Evolutionary conservation across 2,113 vertebrate genomes (phyloP), one percentile per base, ranked within the genome.

Genomic region (Nycticebus coucang): DNA sequence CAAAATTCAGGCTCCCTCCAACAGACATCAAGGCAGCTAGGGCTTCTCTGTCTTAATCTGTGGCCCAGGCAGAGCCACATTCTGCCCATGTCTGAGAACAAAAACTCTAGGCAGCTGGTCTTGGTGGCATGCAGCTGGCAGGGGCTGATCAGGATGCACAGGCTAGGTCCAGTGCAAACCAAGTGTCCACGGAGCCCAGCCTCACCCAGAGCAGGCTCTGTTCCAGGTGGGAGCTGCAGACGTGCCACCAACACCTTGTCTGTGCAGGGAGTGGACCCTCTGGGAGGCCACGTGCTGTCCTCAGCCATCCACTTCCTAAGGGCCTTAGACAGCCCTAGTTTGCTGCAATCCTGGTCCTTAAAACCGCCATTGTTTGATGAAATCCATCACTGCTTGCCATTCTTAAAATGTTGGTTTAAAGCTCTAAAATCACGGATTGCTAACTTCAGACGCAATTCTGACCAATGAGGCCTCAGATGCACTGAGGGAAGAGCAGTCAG

Each of bases 101-200:
- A 62, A 95, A 81, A 50, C 91, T 77, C 93, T 45, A 96, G 98
- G 97, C 97, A 98, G 96, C 97, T 97, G 97, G 97, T 92, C 97
- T 96, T 96, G 60, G 60, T 71, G 88, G 97, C 53, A 89, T 95
- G 97, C 50, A 45, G 82, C 69, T 97, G 97, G 97, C 93, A 95
- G 96, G 96, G 96, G 95, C 96, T 74, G 72, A 69, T 60, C 30
- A 60, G 86, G 86, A 53, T 79, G 69, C 5, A 80, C 35, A 85
- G 37, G 35, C 89, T 91, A 41, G 68, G 96, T 75, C 87, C 33
- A 15, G 80, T 28, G 66, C 41, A 0, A 7, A 84, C 89, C 89
- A 33, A 53, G 80, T 93, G 83, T 96, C 37, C 57, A 83, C 86
- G 28, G 91, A 91, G 92, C 74, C 77, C 24, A 66, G 24, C 4